Evolutionary conservation across 2,888 invertebrate genomes (phyloP).

Genomic region (Brenthis hecate): DNA sequence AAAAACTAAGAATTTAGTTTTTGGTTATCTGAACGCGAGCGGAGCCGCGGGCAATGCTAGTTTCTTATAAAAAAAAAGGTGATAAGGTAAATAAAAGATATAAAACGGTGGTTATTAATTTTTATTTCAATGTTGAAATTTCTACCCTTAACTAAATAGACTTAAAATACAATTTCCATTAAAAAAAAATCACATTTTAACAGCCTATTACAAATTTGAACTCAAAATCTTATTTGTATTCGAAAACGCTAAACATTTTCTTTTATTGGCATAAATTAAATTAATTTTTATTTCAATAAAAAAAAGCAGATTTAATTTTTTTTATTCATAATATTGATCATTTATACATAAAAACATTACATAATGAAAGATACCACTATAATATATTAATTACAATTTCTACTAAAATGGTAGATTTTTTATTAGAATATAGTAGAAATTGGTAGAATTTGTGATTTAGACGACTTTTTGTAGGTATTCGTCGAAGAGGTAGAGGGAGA

Average conservation of each 20-base stretch:
- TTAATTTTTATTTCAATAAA: too few relatives aligned
- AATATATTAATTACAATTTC: slow-evolving; percentile 25
- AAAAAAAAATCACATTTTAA: slow-evolving; percentile 34
- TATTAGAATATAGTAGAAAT: not conserved
- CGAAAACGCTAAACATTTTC: too few relatives aligned
- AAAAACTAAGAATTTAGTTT: too few relatives aligned
- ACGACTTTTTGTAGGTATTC: slow-evolving; percentile 80
- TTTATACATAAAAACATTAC: too few relatives aligned
- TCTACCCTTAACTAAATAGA: slow-evolving; percentile 39
- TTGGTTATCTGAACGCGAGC: too few relatives aligned
- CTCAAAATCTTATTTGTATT: slow-evolving; percentile 25
- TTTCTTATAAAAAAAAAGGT: not conserved
- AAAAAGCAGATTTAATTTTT: too few relatives aligned
- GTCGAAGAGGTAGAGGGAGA: slow-evolving; percentile 89
- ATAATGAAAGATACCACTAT: too few relatives aligned
- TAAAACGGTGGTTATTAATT: slow-evolving; percentile 33
- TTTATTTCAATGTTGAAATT: slow-evolving; percentile 53
- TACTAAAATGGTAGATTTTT: slow-evolving; percentile 22
- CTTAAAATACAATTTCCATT: slow-evolving; percentile 37
- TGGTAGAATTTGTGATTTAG: slow-evolving; percentile 46
- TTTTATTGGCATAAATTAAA: too few relatives aligned
- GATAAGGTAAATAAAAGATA: slow-evolving; percentile 32
- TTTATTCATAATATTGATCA: too few relatives aligned
- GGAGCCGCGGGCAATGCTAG: too few relatives aligned
- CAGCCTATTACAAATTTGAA: slow-evolving; percentile 28